Percentiles rank a stretch among this genome's conserved stretches.
phyloP scores from a whole-genome alignment of 1,140 invertebrate species.

The Lanistes nyassanus region DNA sequence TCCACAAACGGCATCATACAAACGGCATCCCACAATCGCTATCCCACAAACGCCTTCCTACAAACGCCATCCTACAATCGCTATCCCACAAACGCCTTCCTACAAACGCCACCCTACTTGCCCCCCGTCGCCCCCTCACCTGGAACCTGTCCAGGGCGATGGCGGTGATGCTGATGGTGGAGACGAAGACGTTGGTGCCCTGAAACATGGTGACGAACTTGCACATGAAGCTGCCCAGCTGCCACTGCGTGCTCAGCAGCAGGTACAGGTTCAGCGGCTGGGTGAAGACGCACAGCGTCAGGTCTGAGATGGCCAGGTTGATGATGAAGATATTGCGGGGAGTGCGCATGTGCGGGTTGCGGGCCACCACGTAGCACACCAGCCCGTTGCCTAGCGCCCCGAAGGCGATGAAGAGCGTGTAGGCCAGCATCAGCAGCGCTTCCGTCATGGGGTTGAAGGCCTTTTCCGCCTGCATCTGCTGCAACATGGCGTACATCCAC shows the following conservation, averaged over 20 bases:
- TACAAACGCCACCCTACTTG: no score
- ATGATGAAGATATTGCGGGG: conserved; percentile 89
- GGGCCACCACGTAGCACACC: conserved; percentile 80
- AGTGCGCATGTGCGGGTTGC: conserved; percentile 85
- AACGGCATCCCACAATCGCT: no score
- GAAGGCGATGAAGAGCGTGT: conserved; percentile 79
- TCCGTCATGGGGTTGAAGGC: conserved; percentile 47
- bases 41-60: no score
- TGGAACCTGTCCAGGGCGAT: conserved; percentile 85
- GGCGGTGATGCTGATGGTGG: conserved; percentile 88
- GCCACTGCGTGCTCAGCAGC: conserved; percentile 70
- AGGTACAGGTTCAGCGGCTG: conserved; percentile 87
- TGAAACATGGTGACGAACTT: conserved; percentile 84
- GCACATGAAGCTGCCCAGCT: conserved; percentile 72
- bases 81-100: no score
- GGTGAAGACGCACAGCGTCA: conserved; percentile 84
- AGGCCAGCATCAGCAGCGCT: conserved; percentile 74
- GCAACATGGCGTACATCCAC: conserved; percentile 20
- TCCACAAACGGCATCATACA: no score
- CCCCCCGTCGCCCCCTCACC: conserved; percentile 37
- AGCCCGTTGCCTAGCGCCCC: conserved; percentile 83
- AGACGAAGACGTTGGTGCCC: conserved; percentile 88
- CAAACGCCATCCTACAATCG: no score
- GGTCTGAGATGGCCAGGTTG: conserved; percentile 88
- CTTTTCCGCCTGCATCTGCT: conserved; percentile 21